A percentile compares a stretch with the other conserved stretches of the same genome.
These are phyloP conservation scores for Cyclina sinensis DNA, from an alignment of 1,140 invertebrate species.

Conservation along the genomic window DNA sequence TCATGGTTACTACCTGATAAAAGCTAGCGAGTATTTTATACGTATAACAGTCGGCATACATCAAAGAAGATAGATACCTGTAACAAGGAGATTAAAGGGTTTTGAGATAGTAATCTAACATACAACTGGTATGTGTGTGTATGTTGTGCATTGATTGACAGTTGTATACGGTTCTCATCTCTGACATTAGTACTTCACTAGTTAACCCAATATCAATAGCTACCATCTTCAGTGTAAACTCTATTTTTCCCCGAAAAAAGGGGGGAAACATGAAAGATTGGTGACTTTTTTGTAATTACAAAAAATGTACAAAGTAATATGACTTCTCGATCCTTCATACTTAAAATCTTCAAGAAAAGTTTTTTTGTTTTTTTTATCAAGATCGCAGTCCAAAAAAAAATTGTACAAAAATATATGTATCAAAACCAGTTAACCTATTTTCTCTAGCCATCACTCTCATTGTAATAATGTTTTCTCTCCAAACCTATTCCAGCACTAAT, in stretches of 20 bases:
- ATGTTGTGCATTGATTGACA: constrained; percentile 10
- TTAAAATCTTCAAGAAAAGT: too few relatives aligned
- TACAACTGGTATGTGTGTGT: not conserved
- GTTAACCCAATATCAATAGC: not conserved
- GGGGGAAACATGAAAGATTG: constrained; percentile 8
- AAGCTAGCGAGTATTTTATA: constrained; percentile 50
- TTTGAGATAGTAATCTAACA: constrained; percentile 19
- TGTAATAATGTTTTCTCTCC: too few relatives aligned
- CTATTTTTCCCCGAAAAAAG: not conserved
- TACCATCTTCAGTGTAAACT: not conserved
- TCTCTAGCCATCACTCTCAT: too few relatives aligned
- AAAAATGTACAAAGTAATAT: too few relatives aligned
- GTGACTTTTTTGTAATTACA: constrained; percentile 6
- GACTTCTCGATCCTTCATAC: too few relatives aligned
- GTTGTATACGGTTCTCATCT: not conserved
- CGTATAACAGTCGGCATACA: constrained; percentile 32
- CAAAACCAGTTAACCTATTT: too few relatives aligned
- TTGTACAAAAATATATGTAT: too few relatives aligned
- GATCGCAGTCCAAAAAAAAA: too few relatives aligned
- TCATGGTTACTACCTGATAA: constrained; percentile 52
- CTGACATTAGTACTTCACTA: not conserved
- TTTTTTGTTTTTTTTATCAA: too few relatives aligned
- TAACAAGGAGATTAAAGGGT: constrained; percentile 53
- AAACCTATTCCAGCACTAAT: too few relatives aligned
- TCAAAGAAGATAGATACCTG: constrained; percentile 64